Percentiles rank a stretch among this genome's conserved stretches.
These are phyloP conservation scores for Tetrax tetrax DNA, from an alignment of 2,113 vertebrate genomes.

Conservation along the genomic window DNA sequence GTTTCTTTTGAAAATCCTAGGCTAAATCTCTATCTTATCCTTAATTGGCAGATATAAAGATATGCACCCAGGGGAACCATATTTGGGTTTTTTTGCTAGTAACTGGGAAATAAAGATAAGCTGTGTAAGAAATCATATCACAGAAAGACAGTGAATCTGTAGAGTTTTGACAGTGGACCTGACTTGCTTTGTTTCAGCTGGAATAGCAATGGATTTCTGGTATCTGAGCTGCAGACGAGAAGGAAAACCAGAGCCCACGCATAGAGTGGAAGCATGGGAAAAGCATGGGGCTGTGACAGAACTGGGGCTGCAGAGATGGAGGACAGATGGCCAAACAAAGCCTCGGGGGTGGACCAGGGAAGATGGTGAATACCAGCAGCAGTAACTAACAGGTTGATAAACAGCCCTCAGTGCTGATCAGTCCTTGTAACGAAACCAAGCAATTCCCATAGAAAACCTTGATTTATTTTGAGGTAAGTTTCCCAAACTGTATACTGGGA, in stretches of 20 bases:
- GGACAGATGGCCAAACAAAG: not conserved
- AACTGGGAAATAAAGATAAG: not conserved
- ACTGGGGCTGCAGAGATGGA: not conserved
- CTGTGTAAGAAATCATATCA: not conserved
- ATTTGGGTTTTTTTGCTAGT: not conserved
- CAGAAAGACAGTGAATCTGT: not conserved
- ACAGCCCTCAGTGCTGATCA: not conserved
- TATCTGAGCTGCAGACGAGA: not conserved
- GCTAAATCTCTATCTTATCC: not conserved
- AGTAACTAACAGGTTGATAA: not conserved
- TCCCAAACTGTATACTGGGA: not conserved
- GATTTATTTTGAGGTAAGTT: not conserved
- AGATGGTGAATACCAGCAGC: not conserved
- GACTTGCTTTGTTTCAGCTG: not conserved
- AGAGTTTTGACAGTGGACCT: not conserved
- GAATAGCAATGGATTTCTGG: not conserved
- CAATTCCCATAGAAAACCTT: not conserved
- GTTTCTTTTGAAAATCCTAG: not conserved
- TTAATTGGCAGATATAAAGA: not conserved
- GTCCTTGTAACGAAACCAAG: not conserved
- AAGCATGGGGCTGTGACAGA: not conserved
- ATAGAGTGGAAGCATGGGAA: not conserved
- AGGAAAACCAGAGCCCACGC: accelerated
- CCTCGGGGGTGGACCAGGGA: not conserved
- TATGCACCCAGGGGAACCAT: not conserved